A percentile compares a stretch with the other conserved stretches of the same genome.
Evolutionary conservation across 2,113 vertebrate species (phyloP).

Genomic region (Gasterosteus aculeatus): DNA sequence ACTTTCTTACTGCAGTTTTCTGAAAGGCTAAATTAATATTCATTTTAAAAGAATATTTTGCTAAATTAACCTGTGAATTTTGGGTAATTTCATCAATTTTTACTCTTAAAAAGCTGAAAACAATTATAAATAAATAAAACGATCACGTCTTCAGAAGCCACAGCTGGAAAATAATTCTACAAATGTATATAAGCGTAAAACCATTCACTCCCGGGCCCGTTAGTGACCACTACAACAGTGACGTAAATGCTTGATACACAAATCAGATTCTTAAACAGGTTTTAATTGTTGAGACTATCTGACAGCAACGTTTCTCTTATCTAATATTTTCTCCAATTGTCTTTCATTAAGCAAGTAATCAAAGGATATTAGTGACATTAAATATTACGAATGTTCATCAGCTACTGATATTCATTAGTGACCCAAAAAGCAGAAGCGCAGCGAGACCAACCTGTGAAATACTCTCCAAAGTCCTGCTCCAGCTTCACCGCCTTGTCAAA

Average conservation of each 20-base stretch:
- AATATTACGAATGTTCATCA: not conserved
- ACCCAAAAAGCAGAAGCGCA: not conserved
- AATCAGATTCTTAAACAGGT: not conserved
- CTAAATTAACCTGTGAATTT: not conserved
- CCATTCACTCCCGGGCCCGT: not conserved
- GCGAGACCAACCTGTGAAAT: conserved; percentile 91
- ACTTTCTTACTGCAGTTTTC: not conserved
- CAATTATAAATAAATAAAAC: too few relatives aligned
- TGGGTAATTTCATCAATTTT: not conserved
- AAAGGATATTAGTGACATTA: not conserved
- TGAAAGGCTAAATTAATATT: not conserved
- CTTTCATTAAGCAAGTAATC: not conserved
- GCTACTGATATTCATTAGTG: not conserved
- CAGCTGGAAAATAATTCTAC: not conserved
- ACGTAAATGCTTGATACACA: not conserved
- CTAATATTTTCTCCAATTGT: not conserved
- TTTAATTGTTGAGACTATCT: too few relatives aligned
- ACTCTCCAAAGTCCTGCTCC: conserved; percentile 99
- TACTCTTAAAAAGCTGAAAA: too few relatives aligned
- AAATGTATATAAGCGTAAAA: not conserved
- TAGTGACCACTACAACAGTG: not conserved
- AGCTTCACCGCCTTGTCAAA: conserved; percentile 98
- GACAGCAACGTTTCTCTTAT: not conserved
- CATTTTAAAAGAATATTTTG: not conserved
- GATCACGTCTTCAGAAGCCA: not conserved